Evolutionary conservation across 2,888 invertebrate genomes (phyloP).

Genomic region (Phortica magna): DNA sequence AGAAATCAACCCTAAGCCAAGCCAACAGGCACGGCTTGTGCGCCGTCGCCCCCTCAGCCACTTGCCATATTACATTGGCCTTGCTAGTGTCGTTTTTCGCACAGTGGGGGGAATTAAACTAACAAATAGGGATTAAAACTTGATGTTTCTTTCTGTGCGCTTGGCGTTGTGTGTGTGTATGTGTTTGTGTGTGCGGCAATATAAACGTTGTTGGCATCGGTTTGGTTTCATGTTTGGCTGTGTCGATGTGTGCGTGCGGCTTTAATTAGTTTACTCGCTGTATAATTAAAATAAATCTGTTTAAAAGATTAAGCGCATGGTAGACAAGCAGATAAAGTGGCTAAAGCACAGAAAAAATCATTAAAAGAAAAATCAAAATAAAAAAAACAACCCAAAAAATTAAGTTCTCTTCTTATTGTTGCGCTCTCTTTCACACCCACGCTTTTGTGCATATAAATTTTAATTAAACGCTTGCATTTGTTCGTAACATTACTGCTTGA

Average conservation of each 20-base stretch:
- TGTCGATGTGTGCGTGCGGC: slow-evolving; percentile 38
- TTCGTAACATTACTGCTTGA: too few relatives aligned
- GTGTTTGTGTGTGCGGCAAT: background rate
- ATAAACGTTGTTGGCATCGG: background rate
- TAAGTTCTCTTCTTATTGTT: background rate
- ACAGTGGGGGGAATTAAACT: slow-evolving; percentile 55
- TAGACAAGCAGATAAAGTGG: background rate
- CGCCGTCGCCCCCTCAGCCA: background rate
- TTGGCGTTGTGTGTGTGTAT: slow-evolving; percentile 24
- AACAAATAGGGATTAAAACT: slow-evolving; percentile 69
- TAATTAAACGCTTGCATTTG: too few relatives aligned
- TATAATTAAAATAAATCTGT: slow-evolving; percentile 59
- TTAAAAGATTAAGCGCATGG: slow-evolving; percentile 44
- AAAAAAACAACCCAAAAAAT: background rate
- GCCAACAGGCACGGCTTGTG: background rate
- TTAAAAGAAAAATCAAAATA: background rate
- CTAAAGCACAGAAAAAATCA: too few relatives aligned
- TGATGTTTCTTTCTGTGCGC: slow-evolving; percentile 47
- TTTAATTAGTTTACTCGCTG: slow-evolving; percentile 63
- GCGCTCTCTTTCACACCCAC: too few relatives aligned
- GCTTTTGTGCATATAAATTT: too few relatives aligned
- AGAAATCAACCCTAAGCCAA: background rate
- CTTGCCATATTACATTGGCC: slow-evolving; percentile 22
- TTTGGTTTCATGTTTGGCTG: background rate
- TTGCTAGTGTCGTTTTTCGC: slow-evolving; percentile 23